These are phyloP conservation scores for Aromia moschata DNA, from an alignment of 2,888 invertebrate genomes.

Conservation along the genomic window DNA sequence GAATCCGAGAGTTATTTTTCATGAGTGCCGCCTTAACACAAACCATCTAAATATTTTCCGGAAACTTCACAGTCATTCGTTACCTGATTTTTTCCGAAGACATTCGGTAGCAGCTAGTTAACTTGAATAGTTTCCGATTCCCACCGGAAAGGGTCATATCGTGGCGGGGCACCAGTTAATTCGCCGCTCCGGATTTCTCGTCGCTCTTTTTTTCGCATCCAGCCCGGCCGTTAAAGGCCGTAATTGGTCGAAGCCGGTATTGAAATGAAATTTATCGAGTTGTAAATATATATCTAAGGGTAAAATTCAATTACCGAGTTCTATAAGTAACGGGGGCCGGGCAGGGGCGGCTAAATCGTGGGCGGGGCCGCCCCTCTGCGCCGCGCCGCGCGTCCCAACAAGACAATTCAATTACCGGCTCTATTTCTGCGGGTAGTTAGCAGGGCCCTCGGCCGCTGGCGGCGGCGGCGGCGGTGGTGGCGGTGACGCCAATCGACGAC, in stretches of 20 bases:
- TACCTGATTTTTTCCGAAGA: too few relatives aligned
- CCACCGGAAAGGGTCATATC: too few relatives aligned
- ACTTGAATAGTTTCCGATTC: too few relatives aligned
- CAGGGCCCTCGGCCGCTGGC: constrained; percentile 42
- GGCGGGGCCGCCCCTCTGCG: constrained; percentile 53
- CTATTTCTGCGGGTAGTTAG: constrained; percentile 61
- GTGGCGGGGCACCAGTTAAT: background rate
- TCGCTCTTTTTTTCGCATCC: background rate
- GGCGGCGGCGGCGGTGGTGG: constrained; percentile 38
- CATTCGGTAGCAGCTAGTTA: too few relatives aligned
- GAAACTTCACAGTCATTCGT: too few relatives aligned
- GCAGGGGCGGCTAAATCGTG: constrained; percentile 57
- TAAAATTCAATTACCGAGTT: constrained; percentile 63
- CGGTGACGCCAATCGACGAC: constrained; percentile 42
- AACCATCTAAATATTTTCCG: too few relatives aligned
- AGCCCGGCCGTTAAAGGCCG: constrained; percentile 25
- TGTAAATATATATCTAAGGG: constrained; percentile 60
- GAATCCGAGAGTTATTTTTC: too few relatives aligned
- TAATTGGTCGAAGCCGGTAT: constrained; percentile 47
- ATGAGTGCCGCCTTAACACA: too few relatives aligned
- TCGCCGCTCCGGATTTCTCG: background rate
- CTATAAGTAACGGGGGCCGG: constrained; percentile 58
- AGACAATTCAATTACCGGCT: constrained; percentile 64
- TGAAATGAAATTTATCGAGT: constrained; percentile 60
- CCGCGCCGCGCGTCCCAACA: constrained; percentile 57